Conservation (phyloP, 2,797 vertebrate genomes). For the Argya squamiceps region DNA sequence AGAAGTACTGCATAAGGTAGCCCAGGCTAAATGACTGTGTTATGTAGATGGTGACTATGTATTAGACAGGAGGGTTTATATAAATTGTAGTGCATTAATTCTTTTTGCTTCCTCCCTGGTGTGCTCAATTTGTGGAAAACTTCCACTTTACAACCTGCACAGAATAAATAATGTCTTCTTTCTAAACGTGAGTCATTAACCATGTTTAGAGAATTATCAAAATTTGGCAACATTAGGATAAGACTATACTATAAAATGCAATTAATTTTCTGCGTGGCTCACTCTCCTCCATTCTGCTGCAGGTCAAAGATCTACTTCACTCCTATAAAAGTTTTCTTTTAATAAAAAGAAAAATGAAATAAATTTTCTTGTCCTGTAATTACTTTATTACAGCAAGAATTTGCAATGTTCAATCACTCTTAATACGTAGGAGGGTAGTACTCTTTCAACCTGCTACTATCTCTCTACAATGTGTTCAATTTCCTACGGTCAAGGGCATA, state of each 20-base stretch:
- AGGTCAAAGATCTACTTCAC: neutral
- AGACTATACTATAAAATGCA: neutral
- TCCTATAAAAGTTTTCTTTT: neutral
- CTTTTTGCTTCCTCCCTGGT: neutral
- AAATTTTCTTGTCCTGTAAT: neutral
- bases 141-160: accelerated
- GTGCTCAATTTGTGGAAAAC: neutral
- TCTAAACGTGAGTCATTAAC: neutral
- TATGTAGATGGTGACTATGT: neutral
- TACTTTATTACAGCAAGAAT: neutral
- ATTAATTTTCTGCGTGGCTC: neutral
- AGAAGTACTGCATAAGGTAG: neutral
- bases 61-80: neutral
- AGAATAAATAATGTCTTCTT: neutral
- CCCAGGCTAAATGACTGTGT: neutral
- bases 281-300: neutral
- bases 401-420: neutral
- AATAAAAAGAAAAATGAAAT: neutral
- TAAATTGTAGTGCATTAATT: neutral
- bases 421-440: neutral
- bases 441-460: neutral
- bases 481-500: neutral
- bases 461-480: neutral
- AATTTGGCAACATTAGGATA: neutral
- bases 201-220: neutral